Conservation (phyloP, 2,113 vertebrate genomes). For the Eolophus roseicapilla region DNA sequence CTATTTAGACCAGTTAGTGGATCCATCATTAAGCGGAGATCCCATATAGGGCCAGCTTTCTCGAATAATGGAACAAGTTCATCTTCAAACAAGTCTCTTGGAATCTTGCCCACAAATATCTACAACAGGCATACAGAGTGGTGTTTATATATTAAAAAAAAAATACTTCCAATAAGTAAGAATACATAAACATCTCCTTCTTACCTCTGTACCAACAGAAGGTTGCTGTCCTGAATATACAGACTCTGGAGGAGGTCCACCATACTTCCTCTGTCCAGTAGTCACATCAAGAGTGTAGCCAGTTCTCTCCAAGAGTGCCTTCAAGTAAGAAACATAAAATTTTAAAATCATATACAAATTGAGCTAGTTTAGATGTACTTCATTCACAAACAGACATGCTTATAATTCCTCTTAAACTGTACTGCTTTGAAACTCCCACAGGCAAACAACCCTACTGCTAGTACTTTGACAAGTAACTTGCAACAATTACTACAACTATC, state of each 20-base stretch:
- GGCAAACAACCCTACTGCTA: neutral
- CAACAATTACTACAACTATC: neutral
- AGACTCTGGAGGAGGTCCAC: slow-evolving; percentile 91
- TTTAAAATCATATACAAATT: slow-evolving; percentile 6
- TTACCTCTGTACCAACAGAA: slow-evolving; percentile 94
- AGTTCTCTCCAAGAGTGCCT: slow-evolving; percentile 95
- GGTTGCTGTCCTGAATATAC: slow-evolving; percentile 91
- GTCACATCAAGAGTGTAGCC: slow-evolving; percentile 97
- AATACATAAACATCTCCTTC: neutral
- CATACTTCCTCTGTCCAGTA: slow-evolving; percentile 97
- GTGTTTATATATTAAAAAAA: neutral
- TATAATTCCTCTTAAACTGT: neutral
- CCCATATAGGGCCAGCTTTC: slow-evolving; percentile 96
- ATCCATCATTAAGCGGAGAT: slow-evolving; percentile 98
- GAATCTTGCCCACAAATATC: slow-evolving; percentile 99
- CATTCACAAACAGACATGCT: neutral
- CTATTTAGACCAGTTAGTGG: slow-evolving; percentile 95
- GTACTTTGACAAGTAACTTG: neutral
- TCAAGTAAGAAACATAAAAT: slow-evolving; percentile 24
- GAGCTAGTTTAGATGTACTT: neutral
- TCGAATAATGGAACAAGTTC: slow-evolving; percentile 98
- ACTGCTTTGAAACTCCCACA: neutral
- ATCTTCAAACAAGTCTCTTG: slow-evolving; percentile 96
- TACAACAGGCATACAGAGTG: slow-evolving; percentile 63
- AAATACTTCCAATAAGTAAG: neutral